phyloP scores from a whole-genome alignment of 2,797 vertebrate species.

The Mormyrops boulengeri region DNA sequence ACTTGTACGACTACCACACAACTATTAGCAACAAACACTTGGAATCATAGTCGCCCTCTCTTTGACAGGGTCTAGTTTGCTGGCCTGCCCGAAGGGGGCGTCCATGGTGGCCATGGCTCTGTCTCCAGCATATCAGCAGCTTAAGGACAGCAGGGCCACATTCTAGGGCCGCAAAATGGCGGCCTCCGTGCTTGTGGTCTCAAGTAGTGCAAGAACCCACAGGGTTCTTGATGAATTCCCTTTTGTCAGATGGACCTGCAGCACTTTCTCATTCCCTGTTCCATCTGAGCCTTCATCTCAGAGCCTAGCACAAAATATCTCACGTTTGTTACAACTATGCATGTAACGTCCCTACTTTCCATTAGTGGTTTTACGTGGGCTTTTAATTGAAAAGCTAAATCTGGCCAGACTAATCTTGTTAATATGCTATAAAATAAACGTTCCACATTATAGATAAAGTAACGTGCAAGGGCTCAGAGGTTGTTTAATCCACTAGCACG shows the following conservation, averaged over 20 bases:
- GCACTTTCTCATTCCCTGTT: background rate
- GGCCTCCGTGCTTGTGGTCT: background rate
- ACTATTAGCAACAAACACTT: background rate
- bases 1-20: background rate
- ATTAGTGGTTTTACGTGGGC: background rate
- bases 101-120: background rate
- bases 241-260: background rate
- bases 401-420: background rate
- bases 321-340: background rate
- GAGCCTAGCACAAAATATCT: background rate
- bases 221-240: background rate
- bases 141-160: background rate
- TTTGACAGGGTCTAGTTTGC: background rate
- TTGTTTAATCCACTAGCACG: background rate
- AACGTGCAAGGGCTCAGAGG: background rate
- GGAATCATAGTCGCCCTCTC: background rate
- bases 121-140: background rate
- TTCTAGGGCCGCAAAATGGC: background rate
- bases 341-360: background rate
- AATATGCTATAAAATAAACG: background rate
- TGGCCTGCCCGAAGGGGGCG: background rate
- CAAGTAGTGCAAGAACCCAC: background rate
- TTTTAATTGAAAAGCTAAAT: background rate
- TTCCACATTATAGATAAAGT: background rate
- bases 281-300: background rate